A percentile compares a stretch with the other conserved stretches of the same genome.
These are phyloP conservation scores for Chaetogeoica ovagalla DNA, from an alignment of 2,888 invertebrate species.

Conservation along the genomic window DNA sequence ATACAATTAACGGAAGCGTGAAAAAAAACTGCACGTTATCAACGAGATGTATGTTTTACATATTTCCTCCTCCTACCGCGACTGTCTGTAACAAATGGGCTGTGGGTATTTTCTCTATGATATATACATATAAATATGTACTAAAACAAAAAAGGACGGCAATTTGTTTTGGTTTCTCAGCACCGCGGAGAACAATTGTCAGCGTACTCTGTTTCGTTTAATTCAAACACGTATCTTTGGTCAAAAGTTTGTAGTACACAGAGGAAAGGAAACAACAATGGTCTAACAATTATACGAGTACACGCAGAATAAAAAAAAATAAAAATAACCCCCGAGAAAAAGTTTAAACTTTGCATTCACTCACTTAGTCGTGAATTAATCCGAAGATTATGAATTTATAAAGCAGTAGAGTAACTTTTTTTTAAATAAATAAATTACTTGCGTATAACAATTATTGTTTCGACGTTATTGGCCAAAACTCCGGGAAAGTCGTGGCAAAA, in stretches of 20 bases:
- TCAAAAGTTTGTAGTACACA: slow-evolving; percentile 4
- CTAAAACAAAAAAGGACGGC: neutral
- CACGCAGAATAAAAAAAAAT: neutral
- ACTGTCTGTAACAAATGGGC: neutral
- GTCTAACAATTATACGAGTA: slow-evolving; percentile 10
- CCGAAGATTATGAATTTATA: neutral
- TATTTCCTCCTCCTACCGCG: neutral
- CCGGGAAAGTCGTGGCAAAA: neutral
- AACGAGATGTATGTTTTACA: neutral
- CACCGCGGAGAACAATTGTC: slow-evolving; percentile 33
- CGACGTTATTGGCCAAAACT: neutral
- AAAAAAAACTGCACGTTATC: neutral
- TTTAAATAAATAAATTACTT: slow-evolving; percentile 5
- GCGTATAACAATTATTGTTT: neutral
- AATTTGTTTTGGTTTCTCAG: slow-evolving; percentile 29
- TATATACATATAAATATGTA: neutral
- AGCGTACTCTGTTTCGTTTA: slow-evolving; percentile 34
- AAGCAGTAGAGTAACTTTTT: neutral
- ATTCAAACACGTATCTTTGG: slow-evolving; percentile 33
- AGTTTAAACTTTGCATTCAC: slow-evolving; percentile 1
- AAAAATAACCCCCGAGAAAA: neutral
- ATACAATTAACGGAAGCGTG: neutral
- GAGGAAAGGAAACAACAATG: slow-evolving; percentile 14
- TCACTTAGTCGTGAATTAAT: slow-evolving; percentile 9
- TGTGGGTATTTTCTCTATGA: slow-evolving; percentile 5